Evolutionary conservation across 1,140 invertebrate genomes (phyloP).

Genomic region (Tetragnatha versicolor): DNA sequence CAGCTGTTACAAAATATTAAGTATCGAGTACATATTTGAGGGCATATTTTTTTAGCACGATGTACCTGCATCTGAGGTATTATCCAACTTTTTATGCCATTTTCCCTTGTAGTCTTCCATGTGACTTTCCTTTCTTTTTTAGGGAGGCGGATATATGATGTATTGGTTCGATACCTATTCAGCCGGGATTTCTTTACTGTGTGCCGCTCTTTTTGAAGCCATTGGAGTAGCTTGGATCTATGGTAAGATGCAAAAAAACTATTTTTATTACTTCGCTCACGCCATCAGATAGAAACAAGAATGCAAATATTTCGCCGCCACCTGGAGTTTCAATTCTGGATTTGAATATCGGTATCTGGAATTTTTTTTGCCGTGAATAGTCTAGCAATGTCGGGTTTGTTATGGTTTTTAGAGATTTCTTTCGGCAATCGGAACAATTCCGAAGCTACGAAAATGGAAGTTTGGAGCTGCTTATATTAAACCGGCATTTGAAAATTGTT

Average conservation of each 20-base stretch:
- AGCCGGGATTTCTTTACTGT: constrained; percentile 67
- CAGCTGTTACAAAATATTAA: constrained; percentile 39
- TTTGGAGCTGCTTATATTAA: no score
- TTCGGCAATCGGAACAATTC: no score
- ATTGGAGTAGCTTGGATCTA: constrained; percentile 68
- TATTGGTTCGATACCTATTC: constrained; percentile 67
- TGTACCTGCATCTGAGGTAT: not conserved
- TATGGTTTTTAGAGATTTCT: no score
- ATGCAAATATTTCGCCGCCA: not conserved
- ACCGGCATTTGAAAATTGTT: no score
- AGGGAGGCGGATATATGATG: constrained; percentile 68
- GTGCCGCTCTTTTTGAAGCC: constrained; percentile 66
- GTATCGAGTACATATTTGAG: constrained; percentile 39
- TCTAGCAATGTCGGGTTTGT: no score
- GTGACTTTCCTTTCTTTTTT: constrained; percentile 45
- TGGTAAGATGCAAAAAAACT: constrained; percentile 60
- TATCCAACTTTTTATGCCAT: not conserved
- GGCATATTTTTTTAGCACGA: constrained; percentile 25
- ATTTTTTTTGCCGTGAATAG: no score
- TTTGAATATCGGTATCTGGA: no score
- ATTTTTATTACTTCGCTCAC: not conserved
- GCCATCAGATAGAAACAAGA: not conserved
- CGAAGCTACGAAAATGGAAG: no score
- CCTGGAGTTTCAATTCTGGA: no score
- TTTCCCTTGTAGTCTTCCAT: not conserved